Base-by-base conservation (phyloP, 2,113 vertebrate species). In the Origma solitaria region DNA sequence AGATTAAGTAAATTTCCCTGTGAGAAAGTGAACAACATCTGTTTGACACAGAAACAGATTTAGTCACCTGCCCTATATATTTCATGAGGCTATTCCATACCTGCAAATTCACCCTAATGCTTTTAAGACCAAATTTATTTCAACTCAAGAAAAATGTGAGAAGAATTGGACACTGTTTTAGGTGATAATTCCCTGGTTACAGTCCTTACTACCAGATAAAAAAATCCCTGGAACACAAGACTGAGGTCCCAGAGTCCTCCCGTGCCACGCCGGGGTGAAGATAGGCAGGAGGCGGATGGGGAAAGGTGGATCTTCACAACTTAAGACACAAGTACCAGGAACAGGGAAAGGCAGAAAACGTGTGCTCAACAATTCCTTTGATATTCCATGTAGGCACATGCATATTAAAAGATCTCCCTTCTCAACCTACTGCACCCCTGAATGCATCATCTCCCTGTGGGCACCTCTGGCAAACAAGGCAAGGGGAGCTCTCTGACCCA, bases 221-320 rank as follows among this genome's bases (percentile, higher is more conserved):
- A 58, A 61, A 8, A 0, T 0, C 9, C 22, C n/a, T n/a, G 38
- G n/a, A 8, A n/a, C 22, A 40, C 45, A 77, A 37, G 35, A 25
- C 15, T 7, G 31, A 91, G 44, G 27, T 68, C n/a, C 9, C 2
- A 5, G 22, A 53, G 35, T 6, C 30, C 56, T 20, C 20, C 15
- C 1, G 18, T 19, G 44, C 15, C 64, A 33, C 22, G 7, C 5
- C 17, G 4, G 66, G 24, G 16, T 44, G 35, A 57, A 75, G 44
- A 73, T 10, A 11, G 53, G 58, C 25, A 92, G 21, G 4, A 51
- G 13, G 13, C 1, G 6, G 7, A 44, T 25, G 37, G 45, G 51
- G 13, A 79, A 12, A 64, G n/a, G 1, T 4, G 27, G 7, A 62
- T 42, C 68, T 66, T 31, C 27, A 60, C 21, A 28, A 22, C 44